Evolutionary conservation across 1,140 invertebrate genomes (phyloP), one percentile per base, ranked within the genome.

Genomic region (Drosophila parabipectinata): DNA sequence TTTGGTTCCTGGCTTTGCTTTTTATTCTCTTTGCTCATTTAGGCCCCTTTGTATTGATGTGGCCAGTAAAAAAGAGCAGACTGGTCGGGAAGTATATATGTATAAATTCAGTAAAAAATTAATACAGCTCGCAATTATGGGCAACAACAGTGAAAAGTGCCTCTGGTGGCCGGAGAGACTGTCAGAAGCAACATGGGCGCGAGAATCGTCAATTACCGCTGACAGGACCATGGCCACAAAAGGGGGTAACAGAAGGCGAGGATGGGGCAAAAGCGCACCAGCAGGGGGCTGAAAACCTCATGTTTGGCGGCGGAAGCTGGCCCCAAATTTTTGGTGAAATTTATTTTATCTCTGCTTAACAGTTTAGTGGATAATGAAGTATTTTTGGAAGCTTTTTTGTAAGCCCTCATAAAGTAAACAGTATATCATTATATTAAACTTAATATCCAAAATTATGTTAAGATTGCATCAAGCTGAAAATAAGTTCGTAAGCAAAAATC

Each of bases 111-210:
- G 45, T 76, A 69, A 58, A 80, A 80, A 66, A 61, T 63, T 71
- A 79, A 75, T 79, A 63, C 59, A 44, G 48, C 37, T 51, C n/a
- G 51, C 77, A 75, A 71, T 80, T 79, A 79, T 69, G 62, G 51
- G 34, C 72, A 67, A 66, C 69, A 72, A 59, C 69, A 44, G 37
- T 10, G 39, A 30, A 44, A 66, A 64, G 54, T 51, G 51, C 59
- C 52, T 37, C 59, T 69, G 28, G 53, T 57, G 67, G 67, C 45
- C 66, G 71, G 30, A 28, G 54, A 45, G 59, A 45, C 52, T 67
- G 66, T 67, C 62, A 67, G 47, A 15, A 61, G 57, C 57, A 62
- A 73, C 68, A 73, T 60, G 66, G 53, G 71, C 71, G 48, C 72
- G 71, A 64, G 71, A 58, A 74, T 74, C 54, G 71, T 74, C 71